Percentiles rank a stretch among this genome's conserved stretches.
phyloP scores from a whole-genome alignment of 2,113 vertebrate genomes.

The Trogon surrucura region DNA sequence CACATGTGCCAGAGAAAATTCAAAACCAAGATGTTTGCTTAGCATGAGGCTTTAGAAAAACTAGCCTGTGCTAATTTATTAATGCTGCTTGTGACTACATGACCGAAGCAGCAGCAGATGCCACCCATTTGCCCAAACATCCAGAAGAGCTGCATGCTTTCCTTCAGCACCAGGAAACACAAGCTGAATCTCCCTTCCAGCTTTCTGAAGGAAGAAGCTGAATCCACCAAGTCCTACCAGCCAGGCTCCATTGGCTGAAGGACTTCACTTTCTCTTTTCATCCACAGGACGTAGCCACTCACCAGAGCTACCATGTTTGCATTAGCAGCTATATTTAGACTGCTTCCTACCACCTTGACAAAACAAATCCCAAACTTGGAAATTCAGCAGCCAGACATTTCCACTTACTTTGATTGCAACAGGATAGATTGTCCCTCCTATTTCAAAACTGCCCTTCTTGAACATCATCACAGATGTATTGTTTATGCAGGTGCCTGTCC shows the following conservation, averaged over 20 bases:
- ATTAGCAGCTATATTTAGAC: not conserved
- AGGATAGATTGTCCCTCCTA: constrained; percentile 92
- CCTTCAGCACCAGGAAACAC: not conserved
- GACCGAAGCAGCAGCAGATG: not conserved
- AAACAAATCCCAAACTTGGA: not conserved
- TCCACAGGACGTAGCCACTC: not conserved
- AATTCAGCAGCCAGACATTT: not conserved
- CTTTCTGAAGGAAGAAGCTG: not conserved
- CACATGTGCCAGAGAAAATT: not conserved
- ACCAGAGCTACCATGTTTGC: not conserved
- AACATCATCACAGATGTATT: constrained; percentile 99
- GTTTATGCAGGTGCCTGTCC: constrained; percentile 93
- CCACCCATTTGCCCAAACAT: not conserved
- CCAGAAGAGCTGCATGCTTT: not conserved
- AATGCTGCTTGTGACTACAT: not conserved
- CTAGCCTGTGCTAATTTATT: not conserved
- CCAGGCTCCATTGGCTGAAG: not conserved
- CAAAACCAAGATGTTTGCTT: not conserved
- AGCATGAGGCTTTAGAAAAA: not conserved
- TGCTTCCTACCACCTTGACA: not conserved
- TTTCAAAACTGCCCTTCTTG: constrained; percentile 98
- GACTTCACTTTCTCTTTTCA: not conserved
- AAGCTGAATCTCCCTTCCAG: not conserved
- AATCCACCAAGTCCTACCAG: not conserved
- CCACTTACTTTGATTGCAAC: constrained; percentile 93